Conservation (phyloP, 1,140 invertebrate genomes). For the Subanguina moxae region DNA sequence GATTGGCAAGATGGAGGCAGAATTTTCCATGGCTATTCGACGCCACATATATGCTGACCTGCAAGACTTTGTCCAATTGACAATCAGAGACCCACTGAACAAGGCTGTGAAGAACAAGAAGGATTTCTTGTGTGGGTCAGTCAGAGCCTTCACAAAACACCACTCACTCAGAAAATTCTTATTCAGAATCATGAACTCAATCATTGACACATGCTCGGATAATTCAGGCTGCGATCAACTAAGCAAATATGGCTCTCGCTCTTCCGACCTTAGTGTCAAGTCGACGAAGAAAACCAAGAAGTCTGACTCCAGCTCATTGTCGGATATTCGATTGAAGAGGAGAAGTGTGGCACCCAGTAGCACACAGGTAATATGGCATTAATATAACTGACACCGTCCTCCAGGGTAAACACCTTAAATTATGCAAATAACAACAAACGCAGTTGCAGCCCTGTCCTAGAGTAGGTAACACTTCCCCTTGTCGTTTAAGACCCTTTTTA, state of each 20-base stretch:
- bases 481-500: no score
- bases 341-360: conserved; percentile 52
- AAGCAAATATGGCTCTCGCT: conserved; percentile 32
- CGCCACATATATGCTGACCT: conserved; percentile 90
- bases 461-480: no score
- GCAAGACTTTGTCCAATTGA: conserved; percentile 92
- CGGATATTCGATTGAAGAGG: conserved; percentile 38
- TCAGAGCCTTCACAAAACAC: conserved; percentile 56
- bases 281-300: conserved; percentile 41
- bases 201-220: conserved; percentile 50
- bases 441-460: no score
- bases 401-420: no score
- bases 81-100: conserved; percentile 81
- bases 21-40: conserved; percentile 90
- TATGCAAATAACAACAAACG: no score
- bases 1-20: conserved; percentile 94
- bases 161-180: background rate
- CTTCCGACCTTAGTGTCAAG: conserved; percentile 25
- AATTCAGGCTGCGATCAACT: conserved; percentile 14
- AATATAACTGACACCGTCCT: no score
- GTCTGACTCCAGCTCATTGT: conserved; percentile 36
- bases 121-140: conserved; percentile 79
- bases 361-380: conserved; percentile 43
- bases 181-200: conserved; percentile 43
- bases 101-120: conserved; percentile 98